A percentile compares a stretch with the other conserved stretches of the same genome.
phyloP scores from a whole-genome alignment of 2,888 invertebrate genomes.

The Platerodrilus igneus region DNA sequence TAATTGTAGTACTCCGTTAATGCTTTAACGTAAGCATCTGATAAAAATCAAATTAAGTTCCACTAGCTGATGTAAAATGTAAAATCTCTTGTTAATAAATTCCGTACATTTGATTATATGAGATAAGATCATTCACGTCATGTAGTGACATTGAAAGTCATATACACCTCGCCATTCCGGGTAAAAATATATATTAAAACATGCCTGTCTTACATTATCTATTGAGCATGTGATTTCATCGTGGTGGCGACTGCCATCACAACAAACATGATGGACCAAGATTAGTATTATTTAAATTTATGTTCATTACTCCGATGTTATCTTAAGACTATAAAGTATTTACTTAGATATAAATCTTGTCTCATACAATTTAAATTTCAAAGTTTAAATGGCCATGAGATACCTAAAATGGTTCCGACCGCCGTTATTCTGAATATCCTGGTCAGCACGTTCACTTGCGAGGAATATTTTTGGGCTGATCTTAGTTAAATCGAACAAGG shows the following conservation, averaged over 20 bases:
- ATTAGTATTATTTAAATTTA: conserved; percentile 33
- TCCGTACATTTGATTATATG: too few species aligned
- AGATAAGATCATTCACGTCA: too few species aligned
- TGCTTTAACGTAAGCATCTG: too few species aligned
- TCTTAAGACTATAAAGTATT: conserved; percentile 18
- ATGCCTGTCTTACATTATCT: conserved; percentile 18
- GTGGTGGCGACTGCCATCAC: conserved; percentile 26
- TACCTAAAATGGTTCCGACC: too few species aligned
- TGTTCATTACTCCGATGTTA: conserved; percentile 24
- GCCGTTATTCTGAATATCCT: too few species aligned
- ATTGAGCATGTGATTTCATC: conserved; percentile 25
- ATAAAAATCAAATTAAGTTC: too few species aligned
- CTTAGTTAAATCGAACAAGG: too few species aligned
- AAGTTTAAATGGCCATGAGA: conserved; percentile 15
- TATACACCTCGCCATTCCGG: conserved; percentile 15
- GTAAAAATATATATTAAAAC: conserved; percentile 17
- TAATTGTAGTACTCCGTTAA: too few species aligned
- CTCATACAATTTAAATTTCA: conserved; percentile 14
- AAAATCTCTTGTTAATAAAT: too few species aligned
- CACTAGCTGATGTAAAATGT: too few species aligned
- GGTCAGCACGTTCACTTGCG: too few species aligned
- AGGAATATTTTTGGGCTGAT: too few species aligned
- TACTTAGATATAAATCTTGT: conserved; percentile 13
- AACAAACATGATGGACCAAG: conserved; percentile 33
- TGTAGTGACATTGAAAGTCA: conserved; percentile 17